Evolutionary conservation across 2,888 invertebrate genomes (phyloP).

Genomic region (Acanthacorydalis orientalis): DNA sequence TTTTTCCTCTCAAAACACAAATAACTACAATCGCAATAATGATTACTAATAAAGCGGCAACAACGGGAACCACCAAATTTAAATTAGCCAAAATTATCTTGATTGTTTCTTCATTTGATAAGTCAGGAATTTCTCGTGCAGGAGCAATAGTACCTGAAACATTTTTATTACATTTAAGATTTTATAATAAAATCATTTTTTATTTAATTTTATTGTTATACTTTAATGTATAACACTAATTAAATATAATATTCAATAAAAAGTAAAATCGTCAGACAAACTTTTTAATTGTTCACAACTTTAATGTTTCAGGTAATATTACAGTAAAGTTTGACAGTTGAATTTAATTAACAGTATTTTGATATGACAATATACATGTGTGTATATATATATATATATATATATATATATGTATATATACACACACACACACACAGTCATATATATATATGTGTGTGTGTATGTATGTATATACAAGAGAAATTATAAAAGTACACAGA

Average conservation of each 20-base stretch:
- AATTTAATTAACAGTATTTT: no score
- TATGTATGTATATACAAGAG: no score
- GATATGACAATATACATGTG: no score
- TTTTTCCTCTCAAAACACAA: constrained; percentile 75
- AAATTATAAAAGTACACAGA: no score
- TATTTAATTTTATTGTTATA: background rate
- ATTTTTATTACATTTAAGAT: constrained; percentile 32
- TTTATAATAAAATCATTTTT: constrained; percentile 4
- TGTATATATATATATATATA: no score
- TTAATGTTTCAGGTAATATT: background rate
- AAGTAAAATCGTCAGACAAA: no score
- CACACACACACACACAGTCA: no score
- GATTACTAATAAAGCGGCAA: constrained; percentile 80
- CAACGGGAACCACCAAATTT: constrained; percentile 85
- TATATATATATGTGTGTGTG: no score
- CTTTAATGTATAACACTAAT: background rate
- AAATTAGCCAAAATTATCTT: constrained; percentile 78
- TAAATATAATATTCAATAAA: background rate
- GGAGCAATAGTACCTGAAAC: constrained; percentile 93
- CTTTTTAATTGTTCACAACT: no score
- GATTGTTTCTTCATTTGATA: constrained; percentile 66
- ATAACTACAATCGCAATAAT: constrained; percentile 86
- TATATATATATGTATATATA: no score
- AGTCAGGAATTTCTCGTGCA: constrained; percentile 64
- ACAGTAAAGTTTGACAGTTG: background rate